These are phyloP conservation scores for Galaxias olidus DNA, from an alignment of 2,797 vertebrate genomes.

Conservation along the genomic window DNA sequence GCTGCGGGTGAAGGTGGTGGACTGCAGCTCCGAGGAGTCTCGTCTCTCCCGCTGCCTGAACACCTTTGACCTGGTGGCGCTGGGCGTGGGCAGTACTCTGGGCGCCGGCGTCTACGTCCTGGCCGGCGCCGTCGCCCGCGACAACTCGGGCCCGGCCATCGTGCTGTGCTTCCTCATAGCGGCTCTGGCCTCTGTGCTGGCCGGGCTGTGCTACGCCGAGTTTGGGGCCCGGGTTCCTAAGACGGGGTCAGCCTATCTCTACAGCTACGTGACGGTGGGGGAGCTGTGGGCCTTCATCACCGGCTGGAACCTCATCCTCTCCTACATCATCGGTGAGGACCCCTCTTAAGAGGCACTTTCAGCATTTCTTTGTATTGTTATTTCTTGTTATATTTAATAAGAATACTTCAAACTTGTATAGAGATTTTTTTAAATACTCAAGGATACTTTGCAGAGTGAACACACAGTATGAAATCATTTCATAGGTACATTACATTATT, in stretches of 20 bases:
- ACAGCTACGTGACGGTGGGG: conserved; percentile 94
- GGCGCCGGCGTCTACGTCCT: conserved; percentile 94
- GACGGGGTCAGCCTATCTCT: conserved; percentile 95
- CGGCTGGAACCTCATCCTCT: conserved; percentile 96
- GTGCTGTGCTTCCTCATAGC: conserved; percentile 94
- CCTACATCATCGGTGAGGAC: conserved; percentile 91
- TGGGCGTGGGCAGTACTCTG: conserved; percentile 94
- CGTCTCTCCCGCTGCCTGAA: conserved; percentile 88
- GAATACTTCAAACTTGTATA: no score
- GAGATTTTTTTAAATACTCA: no score
- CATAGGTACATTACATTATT: no score
- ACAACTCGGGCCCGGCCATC: conserved; percentile 87
- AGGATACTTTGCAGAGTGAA: no score
- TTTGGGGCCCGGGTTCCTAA: conserved; percentile 93
- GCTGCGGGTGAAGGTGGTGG: conserved; percentile 89
- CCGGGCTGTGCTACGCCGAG: conserved; percentile 93
- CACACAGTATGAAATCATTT: no score
- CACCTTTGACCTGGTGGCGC: conserved; percentile 91
- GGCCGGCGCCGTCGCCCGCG: conserved; percentile 89
- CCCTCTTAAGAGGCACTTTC: neutral
- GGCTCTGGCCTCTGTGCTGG: conserved; percentile 89
- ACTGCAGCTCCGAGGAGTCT: conserved; percentile 81
- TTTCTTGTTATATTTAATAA: neutral
- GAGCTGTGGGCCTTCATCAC: conserved; percentile 96
- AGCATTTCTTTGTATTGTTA: no score